Evolutionary conservation across 1,140 invertebrate species (phyloP).

Genomic region (Rhagoletis zephyria): DNA sequence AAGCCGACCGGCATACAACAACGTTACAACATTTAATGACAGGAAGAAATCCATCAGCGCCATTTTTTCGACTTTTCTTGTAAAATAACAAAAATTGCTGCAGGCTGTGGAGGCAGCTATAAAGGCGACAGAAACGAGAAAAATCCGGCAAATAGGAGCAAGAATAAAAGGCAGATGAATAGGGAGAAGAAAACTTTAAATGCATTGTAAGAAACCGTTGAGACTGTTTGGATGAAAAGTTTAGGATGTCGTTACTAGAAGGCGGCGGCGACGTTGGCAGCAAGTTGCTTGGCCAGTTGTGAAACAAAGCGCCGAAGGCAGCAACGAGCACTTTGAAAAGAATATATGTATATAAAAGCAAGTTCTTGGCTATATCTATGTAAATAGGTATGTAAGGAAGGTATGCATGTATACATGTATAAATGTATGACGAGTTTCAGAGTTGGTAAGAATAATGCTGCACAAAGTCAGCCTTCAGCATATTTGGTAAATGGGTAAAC

Average conservation of each 20-base stretch:
- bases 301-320: slow-evolving; percentile 4
- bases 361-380: too few relatives aligned
- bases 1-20: not conserved
- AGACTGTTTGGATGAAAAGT: not conserved
- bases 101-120: not conserved
- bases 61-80: slow-evolving; percentile 51
- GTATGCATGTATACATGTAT: too few relatives aligned
- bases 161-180: not conserved
- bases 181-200: not conserved
- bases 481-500: too few relatives aligned
- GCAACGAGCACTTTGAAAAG: not conserved
- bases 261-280: not conserved
- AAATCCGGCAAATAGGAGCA: slow-evolving; percentile 24
- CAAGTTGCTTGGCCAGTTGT: not conserved
- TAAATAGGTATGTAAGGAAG: too few relatives aligned
- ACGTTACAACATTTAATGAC: slow-evolving; percentile 33
- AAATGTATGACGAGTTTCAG: too few relatives aligned
- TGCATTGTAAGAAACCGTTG: not conserved
- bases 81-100: slow-evolving; percentile 43
- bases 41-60: slow-evolving; percentile 52
- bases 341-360: not conserved
- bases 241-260: not conserved
- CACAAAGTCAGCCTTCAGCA: too few relatives aligned
- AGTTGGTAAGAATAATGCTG: too few relatives aligned
- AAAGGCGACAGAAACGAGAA: slow-evolving; percentile 46